Conservation (phyloP, 2,113 vertebrate species). For the Misgurnus mizolepis region DNA sequence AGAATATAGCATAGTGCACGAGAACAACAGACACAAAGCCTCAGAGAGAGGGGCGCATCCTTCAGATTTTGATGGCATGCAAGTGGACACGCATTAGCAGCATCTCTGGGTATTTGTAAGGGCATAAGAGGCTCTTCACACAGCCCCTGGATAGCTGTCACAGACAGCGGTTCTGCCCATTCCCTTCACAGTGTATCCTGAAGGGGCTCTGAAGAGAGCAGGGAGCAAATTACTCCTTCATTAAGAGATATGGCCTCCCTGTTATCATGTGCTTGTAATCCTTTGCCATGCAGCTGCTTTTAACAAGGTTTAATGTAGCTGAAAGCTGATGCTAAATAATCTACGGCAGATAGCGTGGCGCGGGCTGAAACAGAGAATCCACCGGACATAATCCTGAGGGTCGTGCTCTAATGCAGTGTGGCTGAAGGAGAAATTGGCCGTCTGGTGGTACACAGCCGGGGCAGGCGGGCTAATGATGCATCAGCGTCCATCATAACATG, state of each 20-base stretch:
- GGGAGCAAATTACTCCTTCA: conserved; percentile 64
- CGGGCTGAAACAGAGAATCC: conserved; percentile 57
- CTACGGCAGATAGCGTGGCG: conserved; percentile 60
- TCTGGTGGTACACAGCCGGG: conserved; percentile 42
- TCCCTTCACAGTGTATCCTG: conserved; percentile 41
- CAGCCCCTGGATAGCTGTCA: conserved; percentile 47
- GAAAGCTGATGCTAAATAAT: conserved; percentile 64
- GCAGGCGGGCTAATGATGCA: conserved; percentile 41
- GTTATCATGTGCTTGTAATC: conserved; percentile 65
- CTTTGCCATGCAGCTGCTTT: conserved; percentile 58
- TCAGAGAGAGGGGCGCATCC: conserved; percentile 39
- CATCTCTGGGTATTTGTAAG: conserved; percentile 50
- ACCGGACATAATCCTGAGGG: conserved; percentile 56
- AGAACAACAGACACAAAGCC: conserved; percentile 22
- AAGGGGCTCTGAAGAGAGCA: conserved; percentile 53
- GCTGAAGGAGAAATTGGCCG: conserved; percentile 52
- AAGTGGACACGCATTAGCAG: conserved; percentile 46
- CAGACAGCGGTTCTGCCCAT: conserved; percentile 44
- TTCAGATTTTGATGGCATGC: conserved; percentile 47
- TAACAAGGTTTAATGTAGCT: conserved; percentile 65
- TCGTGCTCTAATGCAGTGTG: conserved; percentile 55
- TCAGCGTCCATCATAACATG: conserved; percentile 42
- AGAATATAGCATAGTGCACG: neutral
- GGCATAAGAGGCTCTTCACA: conserved; percentile 52
- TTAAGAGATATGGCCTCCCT: conserved; percentile 58